Percentiles rank a stretch among this genome's conserved stretches.
Conservation (phyloP, 2,113 vertebrate genomes). For the Epinephelus fuscoguttatus region DNA sequence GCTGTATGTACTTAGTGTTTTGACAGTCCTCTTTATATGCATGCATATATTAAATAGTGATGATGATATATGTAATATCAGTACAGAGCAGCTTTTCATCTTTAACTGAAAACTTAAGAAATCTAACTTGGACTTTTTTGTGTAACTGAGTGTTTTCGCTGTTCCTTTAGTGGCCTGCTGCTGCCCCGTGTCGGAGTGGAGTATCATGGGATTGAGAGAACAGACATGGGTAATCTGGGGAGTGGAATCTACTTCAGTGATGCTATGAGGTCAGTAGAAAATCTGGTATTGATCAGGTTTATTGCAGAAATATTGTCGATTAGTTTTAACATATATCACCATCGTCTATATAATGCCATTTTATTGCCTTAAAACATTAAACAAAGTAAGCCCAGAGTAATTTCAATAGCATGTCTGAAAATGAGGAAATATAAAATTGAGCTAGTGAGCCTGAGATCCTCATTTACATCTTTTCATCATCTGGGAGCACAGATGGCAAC, state of each 20-base stretch:
- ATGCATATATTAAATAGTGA: too few relatives aligned
- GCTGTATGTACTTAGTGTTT: too few relatives aligned
- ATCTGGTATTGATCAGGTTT: background rate
- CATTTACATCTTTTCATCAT: background rate
- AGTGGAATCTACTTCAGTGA: constrained; percentile 92
- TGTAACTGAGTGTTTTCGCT: background rate
- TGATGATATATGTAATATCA: too few relatives aligned
- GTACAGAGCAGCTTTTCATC: background rate
- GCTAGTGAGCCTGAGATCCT: background rate
- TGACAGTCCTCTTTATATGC: too few relatives aligned
- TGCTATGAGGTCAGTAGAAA: constrained; percentile 83
- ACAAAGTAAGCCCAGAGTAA: background rate
- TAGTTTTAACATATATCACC: background rate
- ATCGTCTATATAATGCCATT: background rate
- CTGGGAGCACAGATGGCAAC: background rate
- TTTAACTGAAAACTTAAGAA: background rate
- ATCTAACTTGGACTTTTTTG: background rate
- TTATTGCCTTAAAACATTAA: background rate
- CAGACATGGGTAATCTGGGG: constrained; percentile 89
- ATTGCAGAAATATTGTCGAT: background rate
- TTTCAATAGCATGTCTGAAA: background rate
- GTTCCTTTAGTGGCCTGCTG: constrained; percentile 85
- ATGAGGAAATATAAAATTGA: background rate
- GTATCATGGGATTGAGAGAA: constrained; percentile 87
- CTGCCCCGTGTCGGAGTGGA: constrained; percentile 87